Base-by-base conservation (phyloP, 2,888 invertebrate species). In the Didymodactylos carnosus region DNA sequence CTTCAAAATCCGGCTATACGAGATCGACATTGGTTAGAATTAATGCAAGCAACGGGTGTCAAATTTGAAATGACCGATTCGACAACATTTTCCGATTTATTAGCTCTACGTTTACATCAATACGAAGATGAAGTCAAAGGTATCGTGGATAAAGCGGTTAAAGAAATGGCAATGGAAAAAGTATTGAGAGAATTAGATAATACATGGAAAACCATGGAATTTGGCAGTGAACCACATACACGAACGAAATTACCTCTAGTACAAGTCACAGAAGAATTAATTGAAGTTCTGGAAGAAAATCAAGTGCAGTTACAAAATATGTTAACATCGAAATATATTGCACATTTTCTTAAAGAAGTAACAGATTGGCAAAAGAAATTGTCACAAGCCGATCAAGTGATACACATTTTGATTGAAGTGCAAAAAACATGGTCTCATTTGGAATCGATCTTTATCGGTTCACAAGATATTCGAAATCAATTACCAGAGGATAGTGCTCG, bases 151-250 rank as follows among this genome's bases (percentile, higher is more conserved):
- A 94, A 94, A 85, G 94, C 95, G 0, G 93, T 94, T 0, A 95
- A 95, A 84, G 95, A 95, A 86, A 93, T 94, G 91, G 91, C 92
- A 3, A 95, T 95, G 94, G 95, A 95, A 83, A 94, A 94, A 82
- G 89, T 90, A 73, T 86, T 95, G 71, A 88, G 91, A 77, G 94
- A 95, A 80, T 84, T 95, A 75, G 89, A 94, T 80, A 87, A 88
- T 7, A 94, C 92, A 0, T 95, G 95, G 92, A 89, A 91, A 69
- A 87, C 88, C 2, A 91, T 94, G 91, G 91, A 92, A 83, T 94
- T 94, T 78, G 84, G 84, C 73, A 82, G 91, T 83, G 94, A 94
- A 83, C 85, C 88, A 72, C 94, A 95, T 83, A 84, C 89, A 7
- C 86, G 94, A 80, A 95, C 94, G 16, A 88, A 89, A n/a, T 90